These are phyloP conservation scores for Pandemis heparana DNA, from an alignment of 2,888 invertebrate genomes.

Conservation along the genomic window DNA sequence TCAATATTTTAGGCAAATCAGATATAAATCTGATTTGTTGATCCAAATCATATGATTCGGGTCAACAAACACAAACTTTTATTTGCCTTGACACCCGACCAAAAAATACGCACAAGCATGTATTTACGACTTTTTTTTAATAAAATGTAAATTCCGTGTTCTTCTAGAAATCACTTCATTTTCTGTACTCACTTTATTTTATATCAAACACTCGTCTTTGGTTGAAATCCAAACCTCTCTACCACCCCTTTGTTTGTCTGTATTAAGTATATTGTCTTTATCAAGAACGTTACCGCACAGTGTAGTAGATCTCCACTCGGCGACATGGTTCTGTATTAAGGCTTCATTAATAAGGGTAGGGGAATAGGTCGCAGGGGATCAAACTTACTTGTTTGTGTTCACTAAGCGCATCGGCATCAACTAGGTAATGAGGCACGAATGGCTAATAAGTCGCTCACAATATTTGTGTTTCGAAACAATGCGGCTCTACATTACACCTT, in stretches of 20 bases:
- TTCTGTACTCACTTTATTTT: not conserved
- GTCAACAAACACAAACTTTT: no score
- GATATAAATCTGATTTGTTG: no score
- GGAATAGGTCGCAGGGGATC: conserved; percentile 37
- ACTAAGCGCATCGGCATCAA: conserved; percentile 31
- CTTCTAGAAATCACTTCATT: not conserved
- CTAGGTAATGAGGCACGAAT: conserved; percentile 34
- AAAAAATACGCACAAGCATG: no score
- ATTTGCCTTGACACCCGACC: no score
- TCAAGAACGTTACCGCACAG: not conserved
- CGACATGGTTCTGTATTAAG: conserved; percentile 5
- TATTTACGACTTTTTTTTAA: no score
- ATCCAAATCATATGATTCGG: no score
- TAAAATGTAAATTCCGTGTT: not conserved
- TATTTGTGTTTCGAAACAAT: conserved; percentile 9
- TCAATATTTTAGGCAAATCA: no score
- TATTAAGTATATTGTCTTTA: not conserved
- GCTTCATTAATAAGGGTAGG: conserved; percentile 28
- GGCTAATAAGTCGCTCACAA: conserved; percentile 23
- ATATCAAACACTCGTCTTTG: not conserved
- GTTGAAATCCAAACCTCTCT: not conserved
- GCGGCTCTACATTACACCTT: not conserved
- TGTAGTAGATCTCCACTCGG: not conserved
- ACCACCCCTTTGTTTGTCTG: not conserved
- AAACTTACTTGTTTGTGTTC: conserved; percentile 34